A percentile compares a stretch with the other conserved stretches of the same genome.
These are phyloP conservation scores for Lagria hirta DNA, from an alignment of 2,888 invertebrate genomes.

Conservation along the genomic window DNA sequence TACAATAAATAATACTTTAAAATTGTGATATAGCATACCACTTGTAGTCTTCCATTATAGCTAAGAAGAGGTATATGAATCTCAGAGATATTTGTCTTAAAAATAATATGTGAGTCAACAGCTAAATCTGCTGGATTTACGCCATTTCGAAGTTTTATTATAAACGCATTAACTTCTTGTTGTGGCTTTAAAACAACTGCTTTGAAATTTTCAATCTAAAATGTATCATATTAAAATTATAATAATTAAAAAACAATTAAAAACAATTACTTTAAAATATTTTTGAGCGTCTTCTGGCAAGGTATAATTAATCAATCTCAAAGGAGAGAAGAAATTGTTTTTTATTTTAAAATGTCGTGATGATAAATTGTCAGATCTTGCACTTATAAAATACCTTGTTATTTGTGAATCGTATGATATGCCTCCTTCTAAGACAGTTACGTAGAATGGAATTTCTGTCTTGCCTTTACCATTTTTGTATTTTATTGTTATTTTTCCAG, in stretches of 20 bases:
- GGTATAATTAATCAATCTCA: constrained; percentile 72
- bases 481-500: constrained; percentile 60
- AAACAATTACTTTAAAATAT: constrained; percentile 63
- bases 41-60: constrained; percentile 70
- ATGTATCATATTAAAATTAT: constrained; percentile 32
- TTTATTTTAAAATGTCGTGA: constrained; percentile 60
- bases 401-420: constrained; percentile 59
- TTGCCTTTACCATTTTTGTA: constrained; percentile 54
- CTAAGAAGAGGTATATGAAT: constrained; percentile 70
- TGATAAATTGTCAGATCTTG: constrained; percentile 43
- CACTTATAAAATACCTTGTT: constrained; percentile 56
- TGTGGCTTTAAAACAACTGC: constrained; percentile 63
- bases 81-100: constrained; percentile 74
- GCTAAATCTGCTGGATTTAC: constrained; percentile 57
- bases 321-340: constrained; percentile 72
- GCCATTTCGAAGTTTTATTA: constrained; percentile 59
- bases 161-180: constrained; percentile 61
- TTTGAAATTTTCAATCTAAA: constrained; percentile 63
- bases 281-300: constrained; percentile 62
- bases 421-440: constrained; percentile 62
- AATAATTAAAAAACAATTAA: constrained; percentile 16
- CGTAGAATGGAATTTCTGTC: constrained; percentile 66
- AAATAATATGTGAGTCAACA: constrained; percentile 63
- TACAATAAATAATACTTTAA: constrained; percentile 2
- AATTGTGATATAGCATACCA: constrained; percentile 50